A percentile compares a stretch with the other conserved stretches of the same genome.
Evolutionary conservation across 2,797 vertebrate species (phyloP).

Genomic region (Leuciscus waleckii): DNA sequence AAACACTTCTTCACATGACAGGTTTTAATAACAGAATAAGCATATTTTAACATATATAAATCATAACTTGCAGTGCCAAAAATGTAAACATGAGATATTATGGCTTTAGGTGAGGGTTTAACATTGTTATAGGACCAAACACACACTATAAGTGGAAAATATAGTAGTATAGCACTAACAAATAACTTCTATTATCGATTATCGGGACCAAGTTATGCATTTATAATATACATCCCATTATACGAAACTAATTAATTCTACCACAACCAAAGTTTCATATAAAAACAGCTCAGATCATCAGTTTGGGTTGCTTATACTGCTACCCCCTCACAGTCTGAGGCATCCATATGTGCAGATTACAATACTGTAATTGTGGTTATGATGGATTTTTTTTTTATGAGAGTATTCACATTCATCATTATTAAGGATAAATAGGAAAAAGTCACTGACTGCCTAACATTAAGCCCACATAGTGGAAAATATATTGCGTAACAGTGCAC

Average conservation of each 20-base stretch:
- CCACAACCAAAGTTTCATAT: constrained; percentile 23
- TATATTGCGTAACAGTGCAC: constrained; percentile 74
- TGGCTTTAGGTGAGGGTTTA: constrained; percentile 49
- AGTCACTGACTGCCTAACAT: constrained; percentile 54
- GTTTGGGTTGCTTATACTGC: background rate
- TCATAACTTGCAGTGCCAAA: constrained; percentile 36
- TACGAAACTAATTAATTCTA: background rate
- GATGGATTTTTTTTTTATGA: constrained; percentile 72
- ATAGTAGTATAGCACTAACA: background rate
- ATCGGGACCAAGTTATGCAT: background rate
- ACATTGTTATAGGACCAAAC: constrained; percentile 6
- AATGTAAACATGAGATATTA: constrained; percentile 50
- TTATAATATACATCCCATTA: constrained; percentile 36
- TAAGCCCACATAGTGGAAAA: constrained; percentile 58
- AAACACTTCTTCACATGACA: constrained; percentile 60
- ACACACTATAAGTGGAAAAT: background rate
- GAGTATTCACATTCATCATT: constrained; percentile 82
- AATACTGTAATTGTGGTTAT: constrained; percentile 65
- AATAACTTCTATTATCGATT: background rate
- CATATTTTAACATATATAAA: constrained; percentile 17
- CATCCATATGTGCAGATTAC: constrained; percentile 58
- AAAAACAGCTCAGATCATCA: constrained; percentile 25
- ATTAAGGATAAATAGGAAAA: constrained; percentile 63
- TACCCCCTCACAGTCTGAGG: constrained; percentile 18
- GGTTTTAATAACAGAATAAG: constrained; percentile 41